phyloP scores from a whole-genome alignment of 1,140 invertebrate genomes.

The Palaemon carinicauda region DNA sequence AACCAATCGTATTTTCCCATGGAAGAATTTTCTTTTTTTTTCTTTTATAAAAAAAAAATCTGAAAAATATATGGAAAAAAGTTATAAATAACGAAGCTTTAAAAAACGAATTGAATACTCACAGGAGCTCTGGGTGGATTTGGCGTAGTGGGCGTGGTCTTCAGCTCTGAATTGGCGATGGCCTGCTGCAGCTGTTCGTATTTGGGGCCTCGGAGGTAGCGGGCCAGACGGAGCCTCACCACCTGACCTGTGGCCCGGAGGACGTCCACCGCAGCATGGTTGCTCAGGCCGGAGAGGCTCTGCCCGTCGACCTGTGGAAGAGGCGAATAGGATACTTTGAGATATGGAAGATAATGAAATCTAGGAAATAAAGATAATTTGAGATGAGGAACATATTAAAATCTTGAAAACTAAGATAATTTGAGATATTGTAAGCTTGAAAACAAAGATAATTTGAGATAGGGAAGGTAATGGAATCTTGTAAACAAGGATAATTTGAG shows the following conservation, averaged over 20 bases:
- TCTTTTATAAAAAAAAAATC: not conserved
- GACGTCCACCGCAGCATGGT: constrained; percentile 95
- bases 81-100: not conserved
- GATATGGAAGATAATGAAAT: too few species aligned
- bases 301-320: constrained; percentile 80
- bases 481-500: too few species aligned
- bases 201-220: constrained; percentile 92
- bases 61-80: too few species aligned
- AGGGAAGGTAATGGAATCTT: too few species aligned
- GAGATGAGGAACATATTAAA: too few species aligned
- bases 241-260: constrained; percentile 82
- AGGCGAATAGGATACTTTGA: too few species aligned
- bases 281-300: constrained; percentile 92
- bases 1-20: too few species aligned
- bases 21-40: too few species aligned
- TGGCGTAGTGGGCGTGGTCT: constrained; percentile 51
- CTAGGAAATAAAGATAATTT: too few species aligned
- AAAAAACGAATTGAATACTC: not conserved
- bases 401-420: too few species aligned
- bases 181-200: constrained; percentile 95
- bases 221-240: constrained; percentile 85
- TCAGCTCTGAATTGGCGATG: constrained; percentile 70
- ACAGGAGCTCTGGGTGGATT: constrained; percentile 47
- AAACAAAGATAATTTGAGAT: too few species aligned
- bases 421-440: too few species aligned